Evolutionary conservation across 2,113 vertebrate species (phyloP).

Genomic region (Nothocercus julius): DNA sequence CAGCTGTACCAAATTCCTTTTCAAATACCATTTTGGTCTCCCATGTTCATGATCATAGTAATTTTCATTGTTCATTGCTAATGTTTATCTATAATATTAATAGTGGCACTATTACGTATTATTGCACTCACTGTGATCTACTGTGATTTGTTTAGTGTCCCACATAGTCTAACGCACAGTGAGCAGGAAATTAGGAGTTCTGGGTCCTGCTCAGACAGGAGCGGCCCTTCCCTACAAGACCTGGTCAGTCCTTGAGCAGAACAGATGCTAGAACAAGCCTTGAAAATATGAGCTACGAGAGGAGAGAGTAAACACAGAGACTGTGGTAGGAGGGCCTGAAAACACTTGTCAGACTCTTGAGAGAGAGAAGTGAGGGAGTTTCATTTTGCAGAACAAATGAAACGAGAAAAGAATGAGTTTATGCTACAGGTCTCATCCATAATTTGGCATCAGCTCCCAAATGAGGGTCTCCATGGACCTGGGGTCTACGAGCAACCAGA

Average conservation of each 20-base stretch:
- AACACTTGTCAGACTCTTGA: neutral
- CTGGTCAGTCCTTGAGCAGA: neutral
- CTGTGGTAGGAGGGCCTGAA: neutral
- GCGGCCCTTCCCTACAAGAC: neutral
- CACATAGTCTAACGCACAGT: neutral
- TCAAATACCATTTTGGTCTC: neutral
- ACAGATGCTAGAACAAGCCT: neutral
- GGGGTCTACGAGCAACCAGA: constrained; percentile 44
- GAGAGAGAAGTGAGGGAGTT: neutral
- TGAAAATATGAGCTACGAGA: neutral
- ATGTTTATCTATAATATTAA: neutral
- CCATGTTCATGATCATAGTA: neutral
- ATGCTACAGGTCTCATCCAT: neutral
- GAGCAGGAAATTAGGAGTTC: neutral
- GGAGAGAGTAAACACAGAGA: neutral
- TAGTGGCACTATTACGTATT: neutral
- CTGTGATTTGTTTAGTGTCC: neutral
- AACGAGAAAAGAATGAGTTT: neutral
- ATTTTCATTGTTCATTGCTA: neutral
- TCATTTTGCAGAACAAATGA: neutral
- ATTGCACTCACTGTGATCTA: neutral
- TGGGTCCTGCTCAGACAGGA: neutral
- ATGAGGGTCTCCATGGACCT: constrained; percentile 32
- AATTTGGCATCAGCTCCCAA: constrained; percentile 47
- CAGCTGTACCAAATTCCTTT: neutral